Conservation (phyloP, 2,797 vertebrate genomes). For the Microctenopoma stevenorrisi region DNA sequence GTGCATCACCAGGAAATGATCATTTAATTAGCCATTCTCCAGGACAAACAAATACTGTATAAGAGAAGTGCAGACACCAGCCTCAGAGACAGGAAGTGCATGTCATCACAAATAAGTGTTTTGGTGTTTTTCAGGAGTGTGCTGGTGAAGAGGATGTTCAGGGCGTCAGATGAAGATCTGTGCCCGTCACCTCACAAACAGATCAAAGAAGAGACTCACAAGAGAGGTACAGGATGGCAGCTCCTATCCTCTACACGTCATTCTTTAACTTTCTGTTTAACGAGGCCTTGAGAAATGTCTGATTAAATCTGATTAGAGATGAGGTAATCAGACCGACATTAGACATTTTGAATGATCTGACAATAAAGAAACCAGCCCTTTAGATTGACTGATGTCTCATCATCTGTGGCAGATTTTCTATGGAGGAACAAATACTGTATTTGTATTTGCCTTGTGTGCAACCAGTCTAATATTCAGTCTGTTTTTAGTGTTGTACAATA, state of each 20-base stretch:
- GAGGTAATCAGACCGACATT: no score
- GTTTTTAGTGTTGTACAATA: not conserved
- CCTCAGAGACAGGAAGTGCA: not conserved
- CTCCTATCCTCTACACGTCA: constrained; percentile 55
- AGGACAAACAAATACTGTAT: constrained; percentile 23
- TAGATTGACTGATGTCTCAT: no score
- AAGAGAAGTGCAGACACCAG: constrained; percentile 34
- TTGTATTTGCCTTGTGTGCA: no score
- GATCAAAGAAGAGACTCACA: constrained; percentile 91
- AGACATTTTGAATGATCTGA: no score
- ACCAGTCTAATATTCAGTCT: no score
- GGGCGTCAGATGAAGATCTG: constrained; percentile 91
- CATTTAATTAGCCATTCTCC: constrained; percentile 32
- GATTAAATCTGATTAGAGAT: no score
- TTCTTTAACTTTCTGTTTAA: no score
- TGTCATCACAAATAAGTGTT: constrained; percentile 3
- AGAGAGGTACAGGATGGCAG: constrained; percentile 86
- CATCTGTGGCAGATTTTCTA: no score
- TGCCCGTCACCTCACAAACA: constrained; percentile 90
- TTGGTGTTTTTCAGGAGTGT: constrained; percentile 81
- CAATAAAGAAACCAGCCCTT: no score
- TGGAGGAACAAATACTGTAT: no score
- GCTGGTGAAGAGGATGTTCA: constrained; percentile 94
- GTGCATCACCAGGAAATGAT: constrained; percentile 13
- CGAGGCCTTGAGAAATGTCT: constrained; percentile 2